Evolutionary conservation across 1,140 invertebrate genomes (phyloP).

Genomic region (Phymastichus coffea): DNA sequence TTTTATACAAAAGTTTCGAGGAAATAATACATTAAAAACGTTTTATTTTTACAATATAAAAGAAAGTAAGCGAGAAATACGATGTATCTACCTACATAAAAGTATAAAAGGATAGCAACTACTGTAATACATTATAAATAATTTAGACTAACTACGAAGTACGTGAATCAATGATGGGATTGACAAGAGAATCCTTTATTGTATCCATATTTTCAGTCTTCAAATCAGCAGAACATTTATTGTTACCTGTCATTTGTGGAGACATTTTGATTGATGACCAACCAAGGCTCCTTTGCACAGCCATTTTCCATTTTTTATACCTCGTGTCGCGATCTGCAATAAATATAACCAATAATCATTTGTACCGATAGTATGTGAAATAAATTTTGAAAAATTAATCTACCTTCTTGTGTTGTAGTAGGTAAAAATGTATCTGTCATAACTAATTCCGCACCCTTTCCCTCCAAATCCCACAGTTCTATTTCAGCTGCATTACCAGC

Average conservation of each 20-base stretch:
- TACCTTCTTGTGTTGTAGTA: slow-evolving; percentile 73
- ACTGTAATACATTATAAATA: too few relatives aligned
- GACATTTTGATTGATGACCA: slow-evolving; percentile 78
- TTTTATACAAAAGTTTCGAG: slow-evolving; percentile 6
- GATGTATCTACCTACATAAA: slow-evolving; percentile 7
- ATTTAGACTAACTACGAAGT: slow-evolving; percentile 22
- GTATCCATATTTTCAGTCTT: slow-evolving; percentile 29
- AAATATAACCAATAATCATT: too few relatives aligned
- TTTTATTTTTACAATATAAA: neutral
- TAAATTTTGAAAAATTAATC: slow-evolving; percentile 3
- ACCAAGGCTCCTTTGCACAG: slow-evolving; percentile 82
- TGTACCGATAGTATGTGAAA: slow-evolving; percentile 27
- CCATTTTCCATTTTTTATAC: slow-evolving; percentile 91
- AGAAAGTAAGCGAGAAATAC: neutral
- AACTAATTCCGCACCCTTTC: slow-evolving; percentile 59
- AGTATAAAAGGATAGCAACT: too few relatives aligned
- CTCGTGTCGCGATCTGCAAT: slow-evolving; percentile 74
- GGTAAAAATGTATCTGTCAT: slow-evolving; percentile 77
- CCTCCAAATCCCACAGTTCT: slow-evolving; percentile 60
- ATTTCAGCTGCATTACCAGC: slow-evolving; percentile 82
- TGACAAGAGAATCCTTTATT: slow-evolving; percentile 32
- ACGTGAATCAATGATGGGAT: slow-evolving; percentile 6
- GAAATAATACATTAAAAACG: neutral
- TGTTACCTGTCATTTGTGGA: slow-evolving; percentile 70
- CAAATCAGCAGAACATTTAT: slow-evolving; percentile 17